Evolutionary conservation across 2,113 vertebrate genomes (phyloP).

Genomic region (Sula dactylatra): DNA sequence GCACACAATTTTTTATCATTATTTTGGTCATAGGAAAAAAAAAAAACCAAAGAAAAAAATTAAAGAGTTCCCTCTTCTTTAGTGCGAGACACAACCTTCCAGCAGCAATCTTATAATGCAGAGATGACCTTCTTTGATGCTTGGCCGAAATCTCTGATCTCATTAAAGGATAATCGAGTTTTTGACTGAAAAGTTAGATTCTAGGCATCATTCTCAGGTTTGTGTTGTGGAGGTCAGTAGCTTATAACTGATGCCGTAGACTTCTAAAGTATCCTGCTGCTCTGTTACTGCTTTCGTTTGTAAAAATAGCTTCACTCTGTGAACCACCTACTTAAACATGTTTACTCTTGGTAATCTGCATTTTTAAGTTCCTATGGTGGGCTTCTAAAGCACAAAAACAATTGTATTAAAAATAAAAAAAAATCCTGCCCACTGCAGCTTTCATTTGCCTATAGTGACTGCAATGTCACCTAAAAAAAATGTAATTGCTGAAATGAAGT

Average conservation of each 20-base stretch:
- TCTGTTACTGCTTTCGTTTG: conserved; percentile 24
- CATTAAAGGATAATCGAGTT: conserved; percentile 50
- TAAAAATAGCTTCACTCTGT: conserved; percentile 55
- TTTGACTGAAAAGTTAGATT: conserved; percentile 32
- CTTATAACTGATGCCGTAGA: not conserved
- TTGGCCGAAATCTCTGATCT: conserved; percentile 24
- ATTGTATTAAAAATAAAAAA: not conserved
- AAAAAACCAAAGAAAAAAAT: not conserved
- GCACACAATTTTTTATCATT: not conserved
- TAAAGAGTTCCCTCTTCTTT: not conserved
- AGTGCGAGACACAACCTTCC: not conserved
- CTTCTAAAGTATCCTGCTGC: conserved; percentile 22
- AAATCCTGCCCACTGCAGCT: not conserved
- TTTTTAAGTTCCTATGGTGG: conserved; percentile 7
- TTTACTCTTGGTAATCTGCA: conserved; percentile 8
- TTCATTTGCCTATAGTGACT: not conserved
- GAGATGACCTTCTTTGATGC: conserved; percentile 42
- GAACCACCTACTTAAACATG: conserved; percentile 43
- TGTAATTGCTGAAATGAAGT: conserved; percentile 24
- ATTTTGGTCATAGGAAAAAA: not conserved
- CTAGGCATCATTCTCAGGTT: not conserved
- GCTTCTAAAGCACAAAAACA: conserved; percentile 22
- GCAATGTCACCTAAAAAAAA: conserved; percentile 21
- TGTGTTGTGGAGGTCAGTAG: conserved; percentile 12
- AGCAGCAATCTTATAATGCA: not conserved